Base-by-base conservation (phyloP, 2,113 vertebrate species). In the Solea solea region DNA sequence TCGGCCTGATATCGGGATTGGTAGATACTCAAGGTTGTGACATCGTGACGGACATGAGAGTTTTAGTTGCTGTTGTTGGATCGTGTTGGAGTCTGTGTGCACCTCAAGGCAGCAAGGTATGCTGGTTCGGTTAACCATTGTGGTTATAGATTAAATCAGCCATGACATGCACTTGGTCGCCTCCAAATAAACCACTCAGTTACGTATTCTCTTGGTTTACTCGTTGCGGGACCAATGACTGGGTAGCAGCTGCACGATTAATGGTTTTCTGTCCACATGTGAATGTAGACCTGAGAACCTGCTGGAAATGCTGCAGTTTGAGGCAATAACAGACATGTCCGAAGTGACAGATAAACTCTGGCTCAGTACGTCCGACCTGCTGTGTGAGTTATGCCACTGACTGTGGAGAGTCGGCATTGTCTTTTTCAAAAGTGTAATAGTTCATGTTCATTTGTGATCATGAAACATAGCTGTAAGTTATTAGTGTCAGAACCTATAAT, bases 381-480 rank as follows among this genome's bases (percentile, higher is more conserved):
- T 80, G 64, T 54, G 66, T 65, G 55, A 59, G 12, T 64, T 70
- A 54, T 78, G 25, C 50, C 46, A 53, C 67, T 84, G 58, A 50
- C 4, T 2, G 51, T 62, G 63, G 57, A 68, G 34, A 63, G 72
- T 74, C 41, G 55, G 63, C 66, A 64, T 14, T n/a, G 7, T n/a
- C n/a, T 45, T 45, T 51, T 49, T 27, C 74, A 74, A 74, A 54
- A n/a, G 61, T 46, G 15, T 46, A 55, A 55, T 39, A 49, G 53
- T 21, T 13, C 10, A 49, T 60, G 28, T 53, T 48, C 45, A 57
- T 64, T 10, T 28, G 21, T 40, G 46, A 50, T 69, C 65, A 11
- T 52, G 16, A 57, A 41, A 53, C 41, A 21, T 54, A 41, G 52
- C n/a, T 7, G 14, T 41, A 12, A 7, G 2, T 27, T 51, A 2